Conservation (phyloP, 2,888 invertebrate species). For the Thyatira batis region DNA sequence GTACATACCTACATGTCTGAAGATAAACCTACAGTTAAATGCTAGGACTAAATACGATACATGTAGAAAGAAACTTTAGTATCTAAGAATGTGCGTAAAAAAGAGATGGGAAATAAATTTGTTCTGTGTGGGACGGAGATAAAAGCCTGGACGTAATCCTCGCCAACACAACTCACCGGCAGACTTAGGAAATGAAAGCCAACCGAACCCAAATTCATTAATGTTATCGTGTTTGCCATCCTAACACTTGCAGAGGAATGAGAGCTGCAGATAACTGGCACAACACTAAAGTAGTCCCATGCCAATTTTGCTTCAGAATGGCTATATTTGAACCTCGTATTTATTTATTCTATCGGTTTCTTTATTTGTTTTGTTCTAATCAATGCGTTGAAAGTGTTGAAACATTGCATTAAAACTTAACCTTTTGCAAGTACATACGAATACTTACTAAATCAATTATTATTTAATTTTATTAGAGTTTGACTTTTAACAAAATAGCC, state of each 20-base stretch:
- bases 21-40: neutral
- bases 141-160: conserved; percentile 42
- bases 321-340: neutral
- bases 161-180: conserved; percentile 44
- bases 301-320: conserved; percentile 7
- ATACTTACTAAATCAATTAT: too few species aligned
- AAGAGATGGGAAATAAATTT: conserved; percentile 15
- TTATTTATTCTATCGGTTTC: neutral
- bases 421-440: too few species aligned
- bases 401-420: too few species aligned
- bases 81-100: conserved; percentile 14
- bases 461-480: too few species aligned
- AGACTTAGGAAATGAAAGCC: conserved; percentile 66
- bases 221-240: conserved; percentile 62
- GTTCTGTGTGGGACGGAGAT: conserved; percentile 30
- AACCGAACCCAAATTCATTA: conserved; percentile 68
- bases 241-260: conserved; percentile 46
- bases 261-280: conserved; percentile 39
- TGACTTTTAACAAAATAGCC: too few species aligned
- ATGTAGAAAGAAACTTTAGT: too few species aligned
- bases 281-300: conserved; percentile 17
- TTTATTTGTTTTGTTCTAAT: too few species aligned
- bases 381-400: too few species aligned
- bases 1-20: too few species aligned
- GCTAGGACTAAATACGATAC: neutral